Evolutionary conservation across 2,888 invertebrate species (phyloP).

Genomic region (Troides aeacus): DNA sequence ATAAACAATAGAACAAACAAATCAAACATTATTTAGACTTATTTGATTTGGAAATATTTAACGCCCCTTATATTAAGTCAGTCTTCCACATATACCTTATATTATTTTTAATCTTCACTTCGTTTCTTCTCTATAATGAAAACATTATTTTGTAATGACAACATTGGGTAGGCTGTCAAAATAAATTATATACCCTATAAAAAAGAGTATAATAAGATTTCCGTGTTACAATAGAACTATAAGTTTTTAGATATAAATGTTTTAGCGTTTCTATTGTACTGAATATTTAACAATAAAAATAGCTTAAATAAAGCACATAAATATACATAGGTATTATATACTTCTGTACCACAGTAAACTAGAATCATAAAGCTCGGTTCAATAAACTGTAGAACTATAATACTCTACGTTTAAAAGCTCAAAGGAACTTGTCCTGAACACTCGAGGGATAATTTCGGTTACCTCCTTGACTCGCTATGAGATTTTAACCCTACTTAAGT

Average conservation of each 20-base stretch:
- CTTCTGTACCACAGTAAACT: neutral
- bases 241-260: neutral
- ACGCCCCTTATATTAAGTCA: too few relatives aligned
- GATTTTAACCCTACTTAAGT: slow-evolving; percentile 25
- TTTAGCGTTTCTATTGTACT: neutral
- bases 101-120: too few relatives aligned
- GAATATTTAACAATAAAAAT: too few relatives aligned
- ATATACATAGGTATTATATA: too few relatives aligned
- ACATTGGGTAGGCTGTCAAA: neutral
- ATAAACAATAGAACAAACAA: too few relatives aligned
- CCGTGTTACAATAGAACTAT: neutral
- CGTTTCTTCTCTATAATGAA: too few relatives aligned
- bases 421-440: slow-evolving; percentile 40
- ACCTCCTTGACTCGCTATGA: slow-evolving; percentile 24
- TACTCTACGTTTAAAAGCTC: slow-evolving; percentile 40
- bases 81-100: too few relatives aligned
- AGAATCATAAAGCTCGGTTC: slow-evolving; percentile 8
- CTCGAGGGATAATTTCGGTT: slow-evolving; percentile 35
- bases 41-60: too few relatives aligned
- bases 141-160: too few relatives aligned
- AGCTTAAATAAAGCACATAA: too few relatives aligned
- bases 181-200: neutral
- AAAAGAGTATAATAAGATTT: neutral
- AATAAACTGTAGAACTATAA: slow-evolving; percentile 10
- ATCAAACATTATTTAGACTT: too few relatives aligned